A percentile compares a stretch with the other conserved stretches of the same genome.
Evolutionary conservation across 2,888 invertebrate genomes (phyloP).

Genomic region (Orthosia incerta): DNA sequence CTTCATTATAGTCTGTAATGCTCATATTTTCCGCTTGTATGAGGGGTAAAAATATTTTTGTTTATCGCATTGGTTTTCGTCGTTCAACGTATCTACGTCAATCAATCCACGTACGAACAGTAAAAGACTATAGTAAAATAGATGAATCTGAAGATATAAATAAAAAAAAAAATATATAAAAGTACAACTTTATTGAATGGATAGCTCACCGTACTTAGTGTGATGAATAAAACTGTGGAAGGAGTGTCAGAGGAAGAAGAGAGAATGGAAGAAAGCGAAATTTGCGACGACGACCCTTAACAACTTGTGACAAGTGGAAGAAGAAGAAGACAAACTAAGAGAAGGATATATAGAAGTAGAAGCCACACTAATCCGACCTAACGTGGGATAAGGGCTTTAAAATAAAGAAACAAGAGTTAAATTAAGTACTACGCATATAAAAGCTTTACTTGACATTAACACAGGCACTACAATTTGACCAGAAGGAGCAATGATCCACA

Average conservation of each 20-base stretch:
- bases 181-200: background rate
- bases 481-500: slow-evolving; percentile 1
- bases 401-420: too few relatives aligned
- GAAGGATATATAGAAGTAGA: background rate
- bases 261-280: background rate
- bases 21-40: background rate
- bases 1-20: background rate
- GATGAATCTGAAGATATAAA: background rate
- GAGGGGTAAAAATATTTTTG: background rate
- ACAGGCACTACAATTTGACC: background rate
- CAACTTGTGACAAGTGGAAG: background rate
- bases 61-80: background rate
- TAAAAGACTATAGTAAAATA: background rate
- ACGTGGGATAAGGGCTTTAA: too few relatives aligned
- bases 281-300: too few relatives aligned
- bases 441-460: background rate
- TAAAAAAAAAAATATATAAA: too few relatives aligned
- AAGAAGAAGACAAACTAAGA: background rate
- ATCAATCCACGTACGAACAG: background rate
- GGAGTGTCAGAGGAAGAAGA: background rate
- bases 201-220: background rate
- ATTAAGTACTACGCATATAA: too few relatives aligned
- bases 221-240: too few relatives aligned
- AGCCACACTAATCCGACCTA: background rate
- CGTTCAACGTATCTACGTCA: slow-evolving; percentile 26